A percentile compares a stretch with the other conserved stretches of the same genome.
Conservation (phyloP, 2,888 invertebrate species). For the Mamestra brassicae region DNA sequence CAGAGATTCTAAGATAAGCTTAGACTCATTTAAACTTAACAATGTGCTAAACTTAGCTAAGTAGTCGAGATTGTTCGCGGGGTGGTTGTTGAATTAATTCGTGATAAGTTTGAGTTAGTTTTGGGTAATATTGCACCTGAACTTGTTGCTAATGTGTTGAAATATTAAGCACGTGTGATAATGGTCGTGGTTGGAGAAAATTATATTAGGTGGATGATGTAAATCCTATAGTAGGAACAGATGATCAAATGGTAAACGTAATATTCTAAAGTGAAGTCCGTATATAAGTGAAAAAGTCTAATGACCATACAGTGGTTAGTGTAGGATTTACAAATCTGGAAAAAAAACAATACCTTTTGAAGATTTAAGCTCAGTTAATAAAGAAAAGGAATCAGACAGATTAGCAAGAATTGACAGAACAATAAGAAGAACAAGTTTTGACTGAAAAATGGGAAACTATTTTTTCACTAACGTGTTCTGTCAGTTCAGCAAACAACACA, state of each 20-base stretch:
- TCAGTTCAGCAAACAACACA: conserved; percentile 1
- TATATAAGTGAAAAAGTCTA: not conserved
- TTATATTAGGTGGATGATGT: too few species aligned
- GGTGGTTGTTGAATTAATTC: conserved; percentile 72
- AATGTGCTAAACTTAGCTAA: conserved; percentile 65
- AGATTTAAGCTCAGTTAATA: too few species aligned
- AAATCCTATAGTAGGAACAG: too few species aligned
- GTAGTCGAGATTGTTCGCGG: conserved; percentile 70
- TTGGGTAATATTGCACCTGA: conserved; percentile 49
- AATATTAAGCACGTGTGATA: conserved; percentile 30
- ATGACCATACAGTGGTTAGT: too few species aligned
- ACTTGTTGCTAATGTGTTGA: conserved; percentile 27
- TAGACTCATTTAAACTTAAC: conserved; percentile 69
- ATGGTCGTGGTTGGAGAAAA: not conserved
- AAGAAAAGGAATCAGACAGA: not conserved
- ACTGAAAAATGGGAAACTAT: not conserved
- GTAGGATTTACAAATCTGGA: too few species aligned
- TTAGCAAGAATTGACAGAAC: not conserved
- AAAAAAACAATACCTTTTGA: too few species aligned
- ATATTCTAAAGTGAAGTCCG: not conserved
- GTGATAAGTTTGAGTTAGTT: conserved; percentile 59
- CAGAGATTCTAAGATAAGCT: conserved; percentile 66
- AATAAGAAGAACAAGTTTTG: not conserved
- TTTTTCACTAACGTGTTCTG: not conserved
- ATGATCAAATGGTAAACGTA: not conserved